These are phyloP conservation scores for Dasypus novemcinctus DNA, from an alignment of 2,113 vertebrate species.

Conservation along the genomic window DNA sequence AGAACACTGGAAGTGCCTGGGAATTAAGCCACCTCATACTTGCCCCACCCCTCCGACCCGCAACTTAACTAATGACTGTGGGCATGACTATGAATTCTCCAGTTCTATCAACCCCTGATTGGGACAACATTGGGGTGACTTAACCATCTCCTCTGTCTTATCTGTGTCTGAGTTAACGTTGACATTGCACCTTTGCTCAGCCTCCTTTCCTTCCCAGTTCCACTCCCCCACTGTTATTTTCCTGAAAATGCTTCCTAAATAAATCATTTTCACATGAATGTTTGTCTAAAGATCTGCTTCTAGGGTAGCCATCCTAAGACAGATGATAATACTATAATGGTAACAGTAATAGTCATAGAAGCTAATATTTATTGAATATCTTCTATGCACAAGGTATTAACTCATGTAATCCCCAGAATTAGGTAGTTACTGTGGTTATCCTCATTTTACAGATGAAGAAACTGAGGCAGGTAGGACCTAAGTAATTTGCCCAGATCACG, in stretches of 20 bases:
- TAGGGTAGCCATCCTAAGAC: background rate
- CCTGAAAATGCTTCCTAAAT: background rate
- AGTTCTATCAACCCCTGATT: background rate
- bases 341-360: background rate
- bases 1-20: background rate
- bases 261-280: background rate
- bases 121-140: background rate
- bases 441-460: background rate
- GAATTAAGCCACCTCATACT: background rate
- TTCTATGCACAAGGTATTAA: background rate
- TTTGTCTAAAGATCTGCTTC: background rate
- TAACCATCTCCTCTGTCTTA: background rate
- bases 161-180: background rate
- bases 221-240: background rate
- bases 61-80: background rate
- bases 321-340: background rate
- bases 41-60: no score
- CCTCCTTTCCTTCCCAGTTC: background rate
- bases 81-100: background rate
- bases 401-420: constrained; percentile 1
- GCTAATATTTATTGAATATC: background rate
- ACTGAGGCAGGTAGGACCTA: background rate
- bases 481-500: background rate
- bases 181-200: background rate
- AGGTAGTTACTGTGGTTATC: background rate